Base-by-base conservation (phyloP, 2,113 vertebrate species). In the Romanogobio albipinnatus region DNA sequence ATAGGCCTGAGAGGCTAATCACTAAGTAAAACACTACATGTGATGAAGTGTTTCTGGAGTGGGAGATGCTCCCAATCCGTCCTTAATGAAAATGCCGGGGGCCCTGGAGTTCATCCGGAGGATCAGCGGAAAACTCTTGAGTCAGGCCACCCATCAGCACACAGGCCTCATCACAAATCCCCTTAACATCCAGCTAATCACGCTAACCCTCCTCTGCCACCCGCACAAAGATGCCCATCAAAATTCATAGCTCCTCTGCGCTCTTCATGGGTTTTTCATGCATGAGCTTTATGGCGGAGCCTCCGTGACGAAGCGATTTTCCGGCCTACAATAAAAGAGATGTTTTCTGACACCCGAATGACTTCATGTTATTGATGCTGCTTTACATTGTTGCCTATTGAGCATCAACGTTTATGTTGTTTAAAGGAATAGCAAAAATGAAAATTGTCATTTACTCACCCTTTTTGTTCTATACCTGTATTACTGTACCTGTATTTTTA, bases 1-100 rank as follows among this genome's bases (percentile, higher is more conserved):
- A 96, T 94, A 96, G 96, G 95, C 95, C 95, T 94, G 94, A 95
- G 88, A 95, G 95, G 95, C 96, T 99, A 99, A 99, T 98, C 98
- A 97, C 97, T 97, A 98, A 99, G 98, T 98, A 99, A 99, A 99
- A 99, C 97, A 99, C 97, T 98, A 96, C 96, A 98, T 97, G 97
- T 98, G 97, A 99, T 99, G 97, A 99, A 98, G 97, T 99, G 97
- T 99, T 99, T 98, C 97, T 99, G 95, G 96, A 96, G 94, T 84
- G 86, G 81, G 96, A 96, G 96, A 97, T 96, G 93, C 94, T 95
- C 96, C 96, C 97, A 97, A 97, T 97, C 96, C 97, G 90, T 95
- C 97, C 96, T 99, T 99, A 99, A 99, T 99, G 97, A 99, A 98
- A 98, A 97, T 91, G 94, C 96, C 76, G 95, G 95, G 93, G 94